Evolutionary conservation across 2,797 vertebrate genomes (phyloP).

Genomic region (Euphonia xanthogaster): DNA sequence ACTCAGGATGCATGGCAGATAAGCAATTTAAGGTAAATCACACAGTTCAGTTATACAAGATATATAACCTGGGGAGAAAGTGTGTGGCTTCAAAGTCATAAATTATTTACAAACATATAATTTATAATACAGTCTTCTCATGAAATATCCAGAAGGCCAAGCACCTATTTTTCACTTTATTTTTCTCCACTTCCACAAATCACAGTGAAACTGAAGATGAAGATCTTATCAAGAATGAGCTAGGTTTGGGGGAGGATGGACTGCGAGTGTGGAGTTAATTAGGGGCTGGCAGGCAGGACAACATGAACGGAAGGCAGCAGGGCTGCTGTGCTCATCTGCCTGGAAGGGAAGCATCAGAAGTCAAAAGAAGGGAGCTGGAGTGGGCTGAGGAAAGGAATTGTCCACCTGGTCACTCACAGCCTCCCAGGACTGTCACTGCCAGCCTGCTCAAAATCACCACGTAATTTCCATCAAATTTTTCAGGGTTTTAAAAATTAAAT

Average conservation of each 20-base stretch:
- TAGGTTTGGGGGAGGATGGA: neutral
- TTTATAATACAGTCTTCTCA: neutral
- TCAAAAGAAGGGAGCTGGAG: neutral
- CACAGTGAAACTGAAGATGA: neutral
- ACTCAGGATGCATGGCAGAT: neutral
- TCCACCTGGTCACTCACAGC: neutral
- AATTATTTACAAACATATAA: constrained; percentile 46
- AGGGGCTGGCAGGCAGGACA: neutral
- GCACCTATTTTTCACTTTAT: neutral
- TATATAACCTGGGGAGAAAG: constrained; percentile 14
- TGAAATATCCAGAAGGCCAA: constrained; percentile 46
- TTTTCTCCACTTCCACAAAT: neutral
- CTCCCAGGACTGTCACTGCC: neutral
- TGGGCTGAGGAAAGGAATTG: neutral
- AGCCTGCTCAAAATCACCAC: neutral
- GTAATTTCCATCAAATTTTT: neutral
- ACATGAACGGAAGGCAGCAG: neutral
- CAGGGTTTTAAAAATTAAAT: neutral
- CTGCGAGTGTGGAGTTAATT: neutral
- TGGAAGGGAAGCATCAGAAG: neutral
- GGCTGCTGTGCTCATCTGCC: neutral
- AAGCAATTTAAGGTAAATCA: constrained; percentile 64
- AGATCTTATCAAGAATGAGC: neutral
- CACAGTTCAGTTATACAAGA: constrained; percentile 10
- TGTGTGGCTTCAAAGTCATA: constrained; percentile 33